Base-by-base conservation (phyloP, 2,888 invertebrate species). In the Tenthredo amoena region DNA sequence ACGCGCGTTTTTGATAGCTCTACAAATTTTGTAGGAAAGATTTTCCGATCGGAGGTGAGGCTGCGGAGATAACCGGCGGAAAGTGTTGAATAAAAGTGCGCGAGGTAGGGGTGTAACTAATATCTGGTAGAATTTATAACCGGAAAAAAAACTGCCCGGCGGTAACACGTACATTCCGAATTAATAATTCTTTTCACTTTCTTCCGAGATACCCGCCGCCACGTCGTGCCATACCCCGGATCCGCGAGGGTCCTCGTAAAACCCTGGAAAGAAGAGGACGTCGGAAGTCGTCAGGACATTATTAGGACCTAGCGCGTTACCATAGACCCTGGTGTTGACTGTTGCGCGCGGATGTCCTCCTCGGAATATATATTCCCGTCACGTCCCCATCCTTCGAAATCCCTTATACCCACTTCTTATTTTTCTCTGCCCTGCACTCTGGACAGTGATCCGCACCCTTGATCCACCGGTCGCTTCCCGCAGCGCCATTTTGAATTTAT, bases 161-260 rank as follows among this genome's bases (percentile, higher is more conserved):
- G 37, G 40, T 82, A 34, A 85, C 10, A 83, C 86, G 47, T 50
- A 85, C 68, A 34, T 50, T 83, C 37, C 12, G 84, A 86, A 82
- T 43, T 87, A 86, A 87, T 87, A 87, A 87, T 87, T 86, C 87
- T 86, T 87, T 87, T 85, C 87, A 83, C 86, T 86, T 87, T 86
- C 68, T 68, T 15, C 84, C 10, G 84, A 62, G 62, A 62, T 10
- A 12, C 10, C 2, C 26, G 26, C 55, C 84, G 72, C 9, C 26
- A 79, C 10, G 31, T 5, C 15, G 9, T 15, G 26, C 15, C 15
- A 10, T 18, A 12, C 34, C n/a, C 26, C 43, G 31, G 37, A 15
- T 12, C 37, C 47, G 87, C 87, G 88, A 87, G 86, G 86, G 88
- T 85, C 89, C 90, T 68, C 65, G 68, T 68, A 83, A 83, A 68